A percentile compares a stretch with the other conserved stretches of the same genome.
Conservation (phyloP, 2,888 invertebrate genomes). For the Ecdyonurus torrentis region DNA sequence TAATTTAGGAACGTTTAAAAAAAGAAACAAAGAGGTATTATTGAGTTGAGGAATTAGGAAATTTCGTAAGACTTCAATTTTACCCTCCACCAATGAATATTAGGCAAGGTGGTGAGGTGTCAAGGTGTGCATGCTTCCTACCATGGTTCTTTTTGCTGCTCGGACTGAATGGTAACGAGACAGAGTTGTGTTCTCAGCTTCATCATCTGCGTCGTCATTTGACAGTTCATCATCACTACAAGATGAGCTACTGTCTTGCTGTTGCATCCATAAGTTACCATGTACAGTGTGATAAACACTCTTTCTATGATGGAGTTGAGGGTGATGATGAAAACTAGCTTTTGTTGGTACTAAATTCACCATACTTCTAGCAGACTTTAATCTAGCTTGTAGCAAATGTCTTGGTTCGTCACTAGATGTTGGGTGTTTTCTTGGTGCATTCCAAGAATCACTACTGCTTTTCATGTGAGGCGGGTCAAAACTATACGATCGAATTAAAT, state of each 20-base stretch:
- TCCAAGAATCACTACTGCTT: neutral
- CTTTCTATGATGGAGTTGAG: neutral
- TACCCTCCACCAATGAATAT: neutral
- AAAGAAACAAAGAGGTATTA: too few species aligned
- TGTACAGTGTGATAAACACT: conserved; percentile 27
- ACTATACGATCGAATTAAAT: neutral
- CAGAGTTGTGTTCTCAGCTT: neutral
- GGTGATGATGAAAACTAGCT: neutral
- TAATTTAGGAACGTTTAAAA: too few species aligned
- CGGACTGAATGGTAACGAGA: neutral
- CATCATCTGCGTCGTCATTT: neutral
- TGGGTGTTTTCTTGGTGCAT: conserved; percentile 1
- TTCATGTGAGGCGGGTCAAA: neutral
- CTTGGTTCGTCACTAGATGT: conserved; percentile 14
- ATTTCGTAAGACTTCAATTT: too few species aligned
- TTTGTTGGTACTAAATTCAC: conserved; percentile 1
- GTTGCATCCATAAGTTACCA: conserved; percentile 16
- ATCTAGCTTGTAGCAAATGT: conserved; percentile 14
- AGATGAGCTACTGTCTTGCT: neutral
- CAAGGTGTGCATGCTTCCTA: neutral
- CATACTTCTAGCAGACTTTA: conserved; percentile 13
- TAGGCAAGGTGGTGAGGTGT: neutral
- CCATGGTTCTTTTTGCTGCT: neutral
- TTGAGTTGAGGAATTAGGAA: too few species aligned
- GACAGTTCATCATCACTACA: neutral